Conservation (phyloP, 2,888 invertebrate genomes). For the Biston stratarius region DNA sequence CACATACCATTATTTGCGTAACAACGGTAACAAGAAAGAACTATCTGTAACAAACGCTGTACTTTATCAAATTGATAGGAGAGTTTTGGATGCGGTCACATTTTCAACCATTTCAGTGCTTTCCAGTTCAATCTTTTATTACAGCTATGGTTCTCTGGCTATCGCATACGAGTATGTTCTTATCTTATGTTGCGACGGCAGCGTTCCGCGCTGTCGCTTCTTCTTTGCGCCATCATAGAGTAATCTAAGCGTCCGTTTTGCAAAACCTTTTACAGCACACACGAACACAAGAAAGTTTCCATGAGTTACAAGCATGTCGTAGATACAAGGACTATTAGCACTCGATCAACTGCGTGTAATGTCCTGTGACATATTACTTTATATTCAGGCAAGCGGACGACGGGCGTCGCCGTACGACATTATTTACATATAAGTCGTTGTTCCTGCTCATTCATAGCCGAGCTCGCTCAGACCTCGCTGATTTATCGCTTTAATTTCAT, state of each 20-base stretch:
- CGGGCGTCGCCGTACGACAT: constrained; percentile 69
- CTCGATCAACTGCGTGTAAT: constrained; percentile 66
- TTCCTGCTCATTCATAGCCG: constrained; percentile 79
- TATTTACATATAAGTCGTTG: constrained; percentile 84
- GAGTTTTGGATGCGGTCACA: too few species aligned
- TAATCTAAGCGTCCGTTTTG: constrained; percentile 68
- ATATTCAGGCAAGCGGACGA: constrained; percentile 70
- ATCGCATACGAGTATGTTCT: constrained; percentile 57
- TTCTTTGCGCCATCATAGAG: constrained; percentile 68
- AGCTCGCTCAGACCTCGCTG: constrained; percentile 69
- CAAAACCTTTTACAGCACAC: constrained; percentile 54
- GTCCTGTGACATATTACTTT: constrained; percentile 75
- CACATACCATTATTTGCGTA: too few species aligned
- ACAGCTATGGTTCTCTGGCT: constrained; percentile 56
- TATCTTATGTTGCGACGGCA: constrained; percentile 66
- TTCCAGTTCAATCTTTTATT: constrained; percentile 3
- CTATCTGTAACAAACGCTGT: too few species aligned
- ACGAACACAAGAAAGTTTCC: constrained; percentile 32
- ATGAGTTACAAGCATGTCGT: constrained; percentile 36
- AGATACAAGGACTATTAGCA: constrained; percentile 57
- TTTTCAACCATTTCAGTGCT: background rate
- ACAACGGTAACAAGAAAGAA: too few species aligned
- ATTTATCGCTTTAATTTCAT: constrained; percentile 86
- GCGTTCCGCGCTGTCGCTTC: constrained; percentile 73
- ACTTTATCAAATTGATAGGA: too few species aligned